phyloP scores from a whole-genome alignment of 2,113 vertebrate species.

The Neogale vison region DNA sequence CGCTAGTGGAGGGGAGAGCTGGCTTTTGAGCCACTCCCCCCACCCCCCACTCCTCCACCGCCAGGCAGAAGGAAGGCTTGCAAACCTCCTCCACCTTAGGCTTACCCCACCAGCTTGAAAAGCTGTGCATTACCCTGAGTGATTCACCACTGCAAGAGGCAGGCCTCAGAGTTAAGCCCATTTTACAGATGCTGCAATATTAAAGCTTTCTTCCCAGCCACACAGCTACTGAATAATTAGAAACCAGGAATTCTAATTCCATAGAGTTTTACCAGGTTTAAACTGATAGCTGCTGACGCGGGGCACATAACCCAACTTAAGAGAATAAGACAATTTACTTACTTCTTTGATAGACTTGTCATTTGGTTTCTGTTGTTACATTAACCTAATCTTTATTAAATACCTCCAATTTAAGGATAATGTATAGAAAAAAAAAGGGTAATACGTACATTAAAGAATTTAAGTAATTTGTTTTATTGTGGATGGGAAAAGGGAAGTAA shows the following conservation, averaged over 20 bases:
- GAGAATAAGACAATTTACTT: not conserved
- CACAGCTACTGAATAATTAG: not conserved
- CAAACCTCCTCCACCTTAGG: not conserved
- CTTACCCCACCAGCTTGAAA: not conserved
- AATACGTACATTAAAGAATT: not conserved
- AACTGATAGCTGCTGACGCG: not conserved
- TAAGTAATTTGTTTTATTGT: constrained; percentile 30
- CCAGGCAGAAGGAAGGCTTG: not conserved
- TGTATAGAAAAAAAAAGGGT: no score
- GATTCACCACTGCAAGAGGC: not conserved
- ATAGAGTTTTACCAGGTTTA: not conserved
- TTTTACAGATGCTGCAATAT: not conserved
- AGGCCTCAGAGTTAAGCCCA: not conserved
- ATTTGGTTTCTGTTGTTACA: constrained; percentile 12
- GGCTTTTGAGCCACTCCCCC: not conserved
- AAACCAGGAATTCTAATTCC: not conserved
- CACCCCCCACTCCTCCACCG: not conserved
- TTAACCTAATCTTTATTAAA: constrained; percentile 15
- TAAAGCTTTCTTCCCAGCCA: not conserved
- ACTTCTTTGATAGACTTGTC: not conserved
- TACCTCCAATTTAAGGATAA: not conserved
- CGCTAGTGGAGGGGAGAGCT: not conserved
- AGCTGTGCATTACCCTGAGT: not conserved
- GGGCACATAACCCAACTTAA: not conserved
- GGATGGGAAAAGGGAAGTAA: not conserved